Conservation (phyloP, 1,140 invertebrate genomes). For the Stratiolaelaps scimitus region DNA sequence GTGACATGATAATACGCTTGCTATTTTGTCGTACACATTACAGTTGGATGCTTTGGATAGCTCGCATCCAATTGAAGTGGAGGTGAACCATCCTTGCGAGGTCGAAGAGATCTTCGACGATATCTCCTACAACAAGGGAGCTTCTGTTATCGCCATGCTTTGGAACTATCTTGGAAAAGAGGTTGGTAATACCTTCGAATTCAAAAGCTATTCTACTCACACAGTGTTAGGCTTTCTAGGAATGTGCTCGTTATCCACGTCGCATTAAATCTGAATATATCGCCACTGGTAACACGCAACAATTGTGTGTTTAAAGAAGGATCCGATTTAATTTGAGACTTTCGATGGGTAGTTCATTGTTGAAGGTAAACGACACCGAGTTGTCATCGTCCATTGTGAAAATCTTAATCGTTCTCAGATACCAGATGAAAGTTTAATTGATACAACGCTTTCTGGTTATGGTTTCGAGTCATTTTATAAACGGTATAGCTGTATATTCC, state of each 20-base stretch:
- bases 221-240: not conserved
- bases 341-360: not conserved
- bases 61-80: slow-evolving; percentile 38
- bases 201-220: not conserved
- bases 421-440: not conserved
- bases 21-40: slow-evolving; percentile 51
- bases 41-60: slow-evolving; percentile 6
- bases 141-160: slow-evolving; percentile 41
- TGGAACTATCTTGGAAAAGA: slow-evolving; percentile 34
- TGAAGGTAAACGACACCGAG: too few relatives aligned
- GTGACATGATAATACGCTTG: too few relatives aligned
- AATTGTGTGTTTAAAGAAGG: not conserved
- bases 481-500: too few relatives aligned
- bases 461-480: slow-evolving; percentile 28
- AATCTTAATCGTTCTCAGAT: not conserved
- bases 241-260: not conserved
- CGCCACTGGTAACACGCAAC: not conserved
- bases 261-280: not conserved
- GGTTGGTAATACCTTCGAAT: not conserved
- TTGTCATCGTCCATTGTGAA: not conserved
- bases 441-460: not conserved
- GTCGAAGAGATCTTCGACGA: slow-evolving; percentile 45
- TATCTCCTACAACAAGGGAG: slow-evolving; percentile 46
- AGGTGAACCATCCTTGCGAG: slow-evolving; percentile 41
- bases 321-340: not conserved